Base-by-base conservation (phyloP, 2,888 invertebrate species). In the Labia minor region DNA sequence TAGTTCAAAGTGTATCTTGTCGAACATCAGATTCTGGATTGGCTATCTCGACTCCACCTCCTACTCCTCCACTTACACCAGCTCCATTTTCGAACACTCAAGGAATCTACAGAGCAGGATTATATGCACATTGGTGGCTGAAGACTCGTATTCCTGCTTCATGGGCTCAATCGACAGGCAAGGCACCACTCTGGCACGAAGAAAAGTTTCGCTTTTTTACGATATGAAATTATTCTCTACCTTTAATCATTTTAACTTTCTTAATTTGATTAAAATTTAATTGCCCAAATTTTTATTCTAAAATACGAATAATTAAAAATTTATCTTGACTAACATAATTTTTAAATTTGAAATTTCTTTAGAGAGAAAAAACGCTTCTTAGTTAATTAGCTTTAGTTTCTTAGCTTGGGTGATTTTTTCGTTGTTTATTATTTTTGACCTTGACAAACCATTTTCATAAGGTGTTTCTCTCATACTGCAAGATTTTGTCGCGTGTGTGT, bases 61-160 rank as follows among this genome's bases (percentile, higher is more conserved):
- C 18, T 14, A 87, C 87, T 1, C 87, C 87, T 0, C 87, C 88
- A 1, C 79, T 86, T 69, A 86, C 86, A 21, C 86, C 86, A 1
- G 83, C 83, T 71, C 83, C 82, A 65, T 80, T 81, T 4, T 82
- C 83, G 70, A 75, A 69, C 76, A 20, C 49, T 18, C 80, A 80
- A 72, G 78, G 83, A 77, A 81, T 87, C 75, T 92, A 87, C 78
- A 88, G 87, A 69, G 90, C 91, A 64, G 91, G 90, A 74, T 81
- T 92, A 78, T 92, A 92, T 78, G 92, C 91, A 70, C 92, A 92
- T 81, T 92, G 92, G 92, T 92, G 92, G 91, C 86, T 92, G 81
- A 92, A 92, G 83, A 90, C 89, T 76, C 87, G 88, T 75, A 82
- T 90, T 76, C 89, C 89, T 71, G 83, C 82, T 72, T 81, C 81